phyloP scores from a whole-genome alignment of 2,888 invertebrate genomes.

The Drosophila tanythrix region DNA sequence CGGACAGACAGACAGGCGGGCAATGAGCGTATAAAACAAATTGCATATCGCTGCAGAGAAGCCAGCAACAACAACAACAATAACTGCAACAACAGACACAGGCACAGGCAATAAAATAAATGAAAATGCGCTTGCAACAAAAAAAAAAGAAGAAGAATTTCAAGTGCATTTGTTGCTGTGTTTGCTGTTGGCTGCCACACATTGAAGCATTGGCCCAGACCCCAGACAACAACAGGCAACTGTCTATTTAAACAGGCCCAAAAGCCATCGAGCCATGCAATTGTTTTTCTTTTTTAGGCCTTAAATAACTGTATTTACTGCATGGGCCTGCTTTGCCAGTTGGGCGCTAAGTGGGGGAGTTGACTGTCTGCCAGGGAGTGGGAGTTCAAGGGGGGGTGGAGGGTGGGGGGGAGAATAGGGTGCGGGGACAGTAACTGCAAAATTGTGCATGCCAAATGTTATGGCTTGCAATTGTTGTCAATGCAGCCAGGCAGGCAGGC shows the following conservation, averaged over 20 bases:
- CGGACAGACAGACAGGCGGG: conserved; percentile 35
- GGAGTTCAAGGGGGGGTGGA: neutral
- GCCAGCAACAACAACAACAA: conserved; percentile 24
- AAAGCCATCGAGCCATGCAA: conserved; percentile 69
- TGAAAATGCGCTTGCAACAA: conserved; percentile 65
- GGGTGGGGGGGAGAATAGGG: neutral
- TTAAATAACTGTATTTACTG: conserved; percentile 68
- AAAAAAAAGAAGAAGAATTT: conserved; percentile 41
- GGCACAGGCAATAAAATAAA: conserved; percentile 65
- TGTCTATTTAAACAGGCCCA: conserved; percentile 64
- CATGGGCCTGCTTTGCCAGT: conserved; percentile 7
- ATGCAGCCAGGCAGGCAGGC: conserved; percentile 31
- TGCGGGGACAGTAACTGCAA: conserved; percentile 15
- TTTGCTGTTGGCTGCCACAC: conserved; percentile 33
- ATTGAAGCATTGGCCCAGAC: conserved; percentile 50
- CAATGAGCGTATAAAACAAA: conserved; percentile 74
- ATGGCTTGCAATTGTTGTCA: conserved; percentile 67
- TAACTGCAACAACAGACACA: conserved; percentile 19
- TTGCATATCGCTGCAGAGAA: conserved; percentile 67
- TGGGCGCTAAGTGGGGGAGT: conserved; percentile 58
- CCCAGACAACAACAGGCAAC: conserved; percentile 49
- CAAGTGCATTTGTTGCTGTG: conserved; percentile 60
- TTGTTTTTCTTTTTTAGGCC: conserved; percentile 58
- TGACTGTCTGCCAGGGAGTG: conserved; percentile 16
- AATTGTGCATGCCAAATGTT: conserved; percentile 66